Conservation (phyloP, 2,888 invertebrate species). For the Marasmarcha lunaedactyla region DNA sequence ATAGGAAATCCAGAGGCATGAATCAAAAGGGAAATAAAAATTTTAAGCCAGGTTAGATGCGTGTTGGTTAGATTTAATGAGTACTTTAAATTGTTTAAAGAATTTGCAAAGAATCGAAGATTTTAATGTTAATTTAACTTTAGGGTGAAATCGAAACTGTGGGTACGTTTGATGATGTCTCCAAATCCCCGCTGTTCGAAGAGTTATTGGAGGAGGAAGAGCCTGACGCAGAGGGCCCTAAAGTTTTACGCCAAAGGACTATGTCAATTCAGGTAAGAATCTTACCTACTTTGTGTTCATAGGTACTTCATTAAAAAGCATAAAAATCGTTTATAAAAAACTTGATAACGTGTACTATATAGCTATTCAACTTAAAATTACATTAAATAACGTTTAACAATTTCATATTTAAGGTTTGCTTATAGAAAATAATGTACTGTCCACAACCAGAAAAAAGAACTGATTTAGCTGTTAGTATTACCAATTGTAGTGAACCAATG, state of each 20-base stretch:
- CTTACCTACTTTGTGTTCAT: neutral
- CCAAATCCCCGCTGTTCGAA: constrained; percentile 57
- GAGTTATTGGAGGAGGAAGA: constrained; percentile 58
- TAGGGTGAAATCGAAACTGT: constrained; percentile 74
- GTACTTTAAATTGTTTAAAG: constrained; percentile 1
- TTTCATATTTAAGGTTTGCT: too few relatives aligned
- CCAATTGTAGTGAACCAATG: too few relatives aligned
- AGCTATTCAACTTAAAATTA: too few relatives aligned
- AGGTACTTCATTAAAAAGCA: neutral
- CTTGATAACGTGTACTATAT: too few relatives aligned
- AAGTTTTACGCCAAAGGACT: constrained; percentile 33
- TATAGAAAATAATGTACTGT: too few relatives aligned
- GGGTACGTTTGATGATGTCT: constrained; percentile 68
- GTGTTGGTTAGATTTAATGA: too few relatives aligned
- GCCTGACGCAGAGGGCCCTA: constrained; percentile 21
- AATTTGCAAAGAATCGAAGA: constrained; percentile 2
- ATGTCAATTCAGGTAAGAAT: constrained; percentile 44
- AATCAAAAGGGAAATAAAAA: too few relatives aligned
- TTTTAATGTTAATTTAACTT: constrained; percentile 4
- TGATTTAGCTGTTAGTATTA: too few relatives aligned
- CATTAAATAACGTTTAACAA: too few relatives aligned
- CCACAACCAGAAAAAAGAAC: too few relatives aligned
- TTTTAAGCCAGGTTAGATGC: too few relatives aligned
- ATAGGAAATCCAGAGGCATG: too few relatives aligned
- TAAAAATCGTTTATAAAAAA: neutral